Conservation (phyloP, 2,888 invertebrate species). For the Mayetiola destructor region DNA sequence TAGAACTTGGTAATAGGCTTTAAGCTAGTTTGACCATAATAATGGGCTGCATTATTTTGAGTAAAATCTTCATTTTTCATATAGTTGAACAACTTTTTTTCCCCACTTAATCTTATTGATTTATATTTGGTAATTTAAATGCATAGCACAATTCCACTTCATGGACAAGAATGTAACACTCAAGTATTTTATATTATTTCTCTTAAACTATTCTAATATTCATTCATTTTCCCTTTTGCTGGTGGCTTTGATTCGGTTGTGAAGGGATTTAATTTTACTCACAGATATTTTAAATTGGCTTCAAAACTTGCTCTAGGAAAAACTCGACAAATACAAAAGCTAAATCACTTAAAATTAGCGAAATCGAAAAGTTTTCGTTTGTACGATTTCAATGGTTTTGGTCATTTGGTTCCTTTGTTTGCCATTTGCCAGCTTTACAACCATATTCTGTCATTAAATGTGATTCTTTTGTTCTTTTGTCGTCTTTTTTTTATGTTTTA, state of each 20-base stretch:
- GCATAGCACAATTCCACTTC: neutral
- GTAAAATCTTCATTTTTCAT: too few species aligned
- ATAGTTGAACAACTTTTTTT: too few species aligned
- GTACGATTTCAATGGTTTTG: too few species aligned
- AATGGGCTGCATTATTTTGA: too few species aligned
- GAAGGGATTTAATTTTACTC: neutral
- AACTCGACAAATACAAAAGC: neutral
- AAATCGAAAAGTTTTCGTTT: too few species aligned
- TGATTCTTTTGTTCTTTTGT: too few species aligned
- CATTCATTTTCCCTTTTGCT: neutral
- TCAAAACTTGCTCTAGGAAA: too few species aligned
- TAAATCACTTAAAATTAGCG: conserved; percentile 1
- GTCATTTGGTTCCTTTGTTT: neutral
- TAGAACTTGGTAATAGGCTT: too few species aligned
- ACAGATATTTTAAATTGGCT: neutral
- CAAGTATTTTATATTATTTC: neutral
- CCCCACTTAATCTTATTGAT: conserved; percentile 9
- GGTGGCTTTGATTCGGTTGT: neutral
- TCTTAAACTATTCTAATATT: conserved; percentile 1
- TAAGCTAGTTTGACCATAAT: too few species aligned
- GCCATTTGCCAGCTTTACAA: neutral
- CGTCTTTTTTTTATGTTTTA: too few species aligned
- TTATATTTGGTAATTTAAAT: conserved; percentile 6
- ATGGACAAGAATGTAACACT: neutral
- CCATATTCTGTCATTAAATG: too few species aligned